Evolutionary conservation across 2,888 invertebrate species (phyloP), one percentile per base, ranked within the genome.

Genomic region (Acanthopleura granulata): DNA sequence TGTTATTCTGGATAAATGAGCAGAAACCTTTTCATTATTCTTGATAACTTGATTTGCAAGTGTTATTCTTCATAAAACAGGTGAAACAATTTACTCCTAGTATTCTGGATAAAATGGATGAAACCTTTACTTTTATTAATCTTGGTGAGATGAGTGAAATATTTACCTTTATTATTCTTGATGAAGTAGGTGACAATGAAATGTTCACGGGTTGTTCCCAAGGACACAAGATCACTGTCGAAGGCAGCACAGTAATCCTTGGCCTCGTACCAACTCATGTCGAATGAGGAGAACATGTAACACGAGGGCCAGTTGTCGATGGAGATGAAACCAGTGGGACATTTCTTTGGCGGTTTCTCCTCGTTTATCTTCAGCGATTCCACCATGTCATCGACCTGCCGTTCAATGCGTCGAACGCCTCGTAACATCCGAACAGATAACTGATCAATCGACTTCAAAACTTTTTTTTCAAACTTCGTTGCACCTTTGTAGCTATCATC

Each of bases 231-330:
- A 69, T 86, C 82, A 74, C 87, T 84, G 22, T 84, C 86, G 30
- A 87, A 78, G 11, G 87, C 86, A 22, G 78, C 71, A 79, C 88
- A 88, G 78, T 83, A 86, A 62, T 86, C 86, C 29, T 84, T 76
- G 6, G 88, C 87, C 72, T 86, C 83, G 71, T 84, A 84, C 88
- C 87, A 88, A 11, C 84, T 82, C 0, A 85, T 79, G 74, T 87
- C 86, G 75, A 87, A 87, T 15, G 74, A 83, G 9, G 88, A 85
- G 57, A 88, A 80, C 76, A 85, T 73, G 70, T 87, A 88, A 78
- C 87, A 88, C 15, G 83, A 82, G 0, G 78, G 73, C 84, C 86
- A 86, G 66, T 83, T 83, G 25, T 85, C 84, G 12, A 85, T 72
- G 0, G 81, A 76, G 6, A 80, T 71, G 79, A 87, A 88, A 16